Conservation (phyloP, 2,113 vertebrate species). For the Eleginops maclovinus region DNA sequence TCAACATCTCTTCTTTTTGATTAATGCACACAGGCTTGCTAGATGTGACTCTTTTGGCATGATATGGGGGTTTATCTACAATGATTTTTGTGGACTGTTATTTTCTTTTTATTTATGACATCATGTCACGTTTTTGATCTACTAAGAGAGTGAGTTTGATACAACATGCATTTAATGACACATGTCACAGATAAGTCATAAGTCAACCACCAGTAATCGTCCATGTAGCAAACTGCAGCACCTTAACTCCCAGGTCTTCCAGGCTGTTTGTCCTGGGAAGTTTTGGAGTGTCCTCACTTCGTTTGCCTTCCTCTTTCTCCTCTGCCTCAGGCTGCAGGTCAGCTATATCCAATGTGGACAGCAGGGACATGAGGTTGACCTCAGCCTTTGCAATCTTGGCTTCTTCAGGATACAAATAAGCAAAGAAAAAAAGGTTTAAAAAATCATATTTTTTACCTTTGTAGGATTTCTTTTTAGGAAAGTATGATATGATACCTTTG, state of each 20-base stretch:
- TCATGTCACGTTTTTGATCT: not conserved
- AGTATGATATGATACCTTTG: constrained; percentile 75
- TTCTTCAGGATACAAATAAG: constrained; percentile 64
- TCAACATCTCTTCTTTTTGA: not conserved
- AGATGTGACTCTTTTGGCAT: not conserved
- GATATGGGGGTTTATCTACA: not conserved
- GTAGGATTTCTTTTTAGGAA: not conserved
- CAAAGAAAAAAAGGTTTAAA: not conserved
- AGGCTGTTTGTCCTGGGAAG: constrained; percentile 88
- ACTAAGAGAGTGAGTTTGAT: not conserved
- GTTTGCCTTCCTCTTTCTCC: constrained; percentile 68
- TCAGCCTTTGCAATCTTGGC: constrained; percentile 72
- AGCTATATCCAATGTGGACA: constrained; percentile 85
- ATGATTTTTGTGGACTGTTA: not conserved
- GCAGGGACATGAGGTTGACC: constrained; percentile 87
- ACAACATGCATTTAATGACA: not conserved
- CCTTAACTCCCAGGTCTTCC: constrained; percentile 91
- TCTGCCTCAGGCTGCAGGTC: constrained; percentile 76
- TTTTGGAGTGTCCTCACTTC: constrained; percentile 46
- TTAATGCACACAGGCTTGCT: not conserved
- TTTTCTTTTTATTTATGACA: not conserved
- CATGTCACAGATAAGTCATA: not conserved
- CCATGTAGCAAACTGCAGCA: constrained; percentile 19
- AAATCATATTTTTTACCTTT: not conserved
- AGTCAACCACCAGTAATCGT: not conserved